Percentiles rank a stretch among this genome's conserved stretches.
phyloP scores from a whole-genome alignment of 2,888 invertebrate species.

The Drosophila paramelanica region DNA sequence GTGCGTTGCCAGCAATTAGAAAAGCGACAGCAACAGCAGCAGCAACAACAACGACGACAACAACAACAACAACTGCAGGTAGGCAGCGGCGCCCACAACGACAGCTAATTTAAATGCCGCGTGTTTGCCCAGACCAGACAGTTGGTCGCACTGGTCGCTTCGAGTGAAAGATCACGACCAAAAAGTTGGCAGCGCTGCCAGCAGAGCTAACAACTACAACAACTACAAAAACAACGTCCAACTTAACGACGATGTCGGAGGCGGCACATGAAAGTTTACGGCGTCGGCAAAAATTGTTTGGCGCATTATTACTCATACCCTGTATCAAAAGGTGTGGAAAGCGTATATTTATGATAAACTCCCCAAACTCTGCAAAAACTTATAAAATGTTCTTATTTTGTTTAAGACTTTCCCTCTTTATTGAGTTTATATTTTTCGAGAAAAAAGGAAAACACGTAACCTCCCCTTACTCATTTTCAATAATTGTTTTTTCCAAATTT shows the following conservation, averaged over 20 bases:
- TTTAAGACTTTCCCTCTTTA: no score
- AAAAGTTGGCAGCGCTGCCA: constrained; percentile 66
- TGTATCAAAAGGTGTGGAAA: background rate
- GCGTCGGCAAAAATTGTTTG: constrained; percentile 71
- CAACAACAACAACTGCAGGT: constrained; percentile 40
- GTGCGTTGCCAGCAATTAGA: constrained; percentile 75
- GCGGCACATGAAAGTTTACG: constrained; percentile 78
- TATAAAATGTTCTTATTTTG: no score
- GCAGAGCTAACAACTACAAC: constrained; percentile 21
- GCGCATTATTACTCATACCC: constrained; percentile 57
- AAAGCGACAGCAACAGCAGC: constrained; percentile 38
- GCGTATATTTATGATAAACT: background rate
- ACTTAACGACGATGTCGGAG: constrained; percentile 56
- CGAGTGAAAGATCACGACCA: constrained; percentile 81
- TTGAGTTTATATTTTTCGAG: no score
- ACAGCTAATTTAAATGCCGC: constrained; percentile 76
- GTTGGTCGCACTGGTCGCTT: constrained; percentile 45
- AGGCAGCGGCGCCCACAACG: constrained; percentile 64
- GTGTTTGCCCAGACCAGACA: constrained; percentile 58
- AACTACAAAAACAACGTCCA: constrained; percentile 31
- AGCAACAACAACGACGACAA: constrained; percentile 10
- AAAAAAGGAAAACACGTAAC: no score
- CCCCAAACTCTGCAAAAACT: no score
- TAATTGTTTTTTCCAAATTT: no score
- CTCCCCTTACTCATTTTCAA: no score